Evolutionary conservation across 2,113 vertebrate genomes (phyloP).

Genomic region (Callopanchax toddi): DNA sequence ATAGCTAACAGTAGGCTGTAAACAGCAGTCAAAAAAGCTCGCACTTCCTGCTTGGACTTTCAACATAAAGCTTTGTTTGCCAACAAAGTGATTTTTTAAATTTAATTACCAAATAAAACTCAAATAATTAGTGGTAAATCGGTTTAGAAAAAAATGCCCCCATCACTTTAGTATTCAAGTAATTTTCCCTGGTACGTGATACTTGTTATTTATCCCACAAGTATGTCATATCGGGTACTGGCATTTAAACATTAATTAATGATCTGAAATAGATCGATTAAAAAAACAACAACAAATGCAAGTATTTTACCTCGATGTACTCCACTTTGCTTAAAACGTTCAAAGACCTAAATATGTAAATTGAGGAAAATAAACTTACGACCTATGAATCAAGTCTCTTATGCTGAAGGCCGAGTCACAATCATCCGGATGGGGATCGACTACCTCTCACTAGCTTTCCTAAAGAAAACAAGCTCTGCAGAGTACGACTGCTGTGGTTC

Average conservation of each 20-base stretch:
- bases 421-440: slow-evolving; percentile 29
- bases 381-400: slow-evolving; percentile 18
- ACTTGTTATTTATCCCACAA: too few relatives aligned
- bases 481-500: slow-evolving; percentile 12
- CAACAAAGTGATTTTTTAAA: background rate
- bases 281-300: too few relatives aligned
- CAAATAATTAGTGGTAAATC: too few relatives aligned
- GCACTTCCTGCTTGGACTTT: slow-evolving; percentile 34
- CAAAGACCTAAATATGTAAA: background rate
- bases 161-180: too few relatives aligned
- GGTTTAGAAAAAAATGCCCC: too few relatives aligned
- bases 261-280: too few relatives aligned
- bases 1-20: slow-evolving; percentile 42
- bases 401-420: slow-evolving; percentile 32
- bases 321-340: too few relatives aligned
- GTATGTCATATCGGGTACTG: too few relatives aligned
- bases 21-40: background rate
- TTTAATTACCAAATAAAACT: background rate
- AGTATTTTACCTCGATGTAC: too few relatives aligned
- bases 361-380: background rate
- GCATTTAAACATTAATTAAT: too few relatives aligned
- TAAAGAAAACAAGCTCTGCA: slow-evolving; percentile 42
- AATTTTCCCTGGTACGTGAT: too few relatives aligned
- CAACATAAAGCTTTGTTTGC: slow-evolving; percentile 24
- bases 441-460: slow-evolving; percentile 27